Evolutionary conservation across 2,888 invertebrate genomes (phyloP).

Genomic region (Tachystola acroxantha): DNA sequence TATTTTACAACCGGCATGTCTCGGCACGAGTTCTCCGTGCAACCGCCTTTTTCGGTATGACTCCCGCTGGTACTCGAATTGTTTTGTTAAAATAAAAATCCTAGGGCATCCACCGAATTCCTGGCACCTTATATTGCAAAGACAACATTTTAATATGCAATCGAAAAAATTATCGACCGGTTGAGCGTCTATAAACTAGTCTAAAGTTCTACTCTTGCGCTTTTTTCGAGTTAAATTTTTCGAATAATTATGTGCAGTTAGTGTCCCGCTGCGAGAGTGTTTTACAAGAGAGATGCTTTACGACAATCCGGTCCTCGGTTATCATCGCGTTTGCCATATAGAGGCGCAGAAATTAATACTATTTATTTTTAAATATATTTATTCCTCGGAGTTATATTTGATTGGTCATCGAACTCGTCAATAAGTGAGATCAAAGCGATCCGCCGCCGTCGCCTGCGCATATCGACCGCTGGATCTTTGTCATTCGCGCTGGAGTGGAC

Average conservation of each 20-base stretch:
- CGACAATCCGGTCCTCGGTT: conserved; percentile 2
- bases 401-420: conserved; percentile 65
- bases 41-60: conserved; percentile 63
- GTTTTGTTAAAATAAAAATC: conserved; percentile 64
- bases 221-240: conserved; percentile 17
- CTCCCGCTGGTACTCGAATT: conserved; percentile 47
- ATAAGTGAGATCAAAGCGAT: conserved; percentile 56
- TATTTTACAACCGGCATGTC: conserved; percentile 50
- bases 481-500: conserved; percentile 61
- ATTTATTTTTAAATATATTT: conserved; percentile 6
- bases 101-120: conserved; percentile 59
- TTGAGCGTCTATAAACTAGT: conserved; percentile 49
- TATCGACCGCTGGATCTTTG: conserved; percentile 67
- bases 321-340: conserved; percentile 5
- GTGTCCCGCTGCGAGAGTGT: conserved; percentile 8
- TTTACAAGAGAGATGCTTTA: conserved; percentile 10
- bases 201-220: conserved; percentile 30
- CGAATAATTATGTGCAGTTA: conserved; percentile 14
- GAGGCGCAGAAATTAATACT: conserved; percentile 4
- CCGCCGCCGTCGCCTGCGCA: conserved; percentile 45
- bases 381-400: conserved; percentile 48
- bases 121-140: conserved; percentile 61
- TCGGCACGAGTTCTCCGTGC: conserved; percentile 46
- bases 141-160: conserved; percentile 55
- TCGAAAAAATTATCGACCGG: conserved; percentile 46